Evolutionary conservation across 2,113 vertebrate species (phyloP).

Genomic region (Loxodonta africana): DNA sequence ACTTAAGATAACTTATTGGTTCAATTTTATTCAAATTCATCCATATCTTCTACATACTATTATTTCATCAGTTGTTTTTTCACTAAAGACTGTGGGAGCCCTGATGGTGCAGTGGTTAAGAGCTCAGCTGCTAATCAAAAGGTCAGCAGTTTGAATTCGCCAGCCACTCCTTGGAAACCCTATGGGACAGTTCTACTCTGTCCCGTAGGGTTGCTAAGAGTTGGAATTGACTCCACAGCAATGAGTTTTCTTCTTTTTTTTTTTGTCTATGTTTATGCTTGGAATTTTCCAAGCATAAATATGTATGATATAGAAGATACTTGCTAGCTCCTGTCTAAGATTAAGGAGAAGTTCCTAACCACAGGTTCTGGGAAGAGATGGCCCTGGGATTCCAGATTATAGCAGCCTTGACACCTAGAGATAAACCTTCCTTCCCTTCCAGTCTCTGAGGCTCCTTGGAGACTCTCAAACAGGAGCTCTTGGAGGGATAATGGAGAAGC

Average conservation of each 20-base stretch:
- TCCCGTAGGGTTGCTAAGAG: too few relatives aligned
- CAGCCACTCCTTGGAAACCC: too few relatives aligned
- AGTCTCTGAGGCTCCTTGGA: neutral
- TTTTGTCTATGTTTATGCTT: too few relatives aligned
- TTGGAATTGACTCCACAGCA: too few relatives aligned
- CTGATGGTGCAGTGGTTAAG: too few relatives aligned
- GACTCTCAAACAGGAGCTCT: neutral
- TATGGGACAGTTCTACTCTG: too few relatives aligned
- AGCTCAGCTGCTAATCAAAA: too few relatives aligned
- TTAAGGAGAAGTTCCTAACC: neutral
- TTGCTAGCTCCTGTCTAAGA: neutral
- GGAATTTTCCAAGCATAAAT: neutral
- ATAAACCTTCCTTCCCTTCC: neutral
- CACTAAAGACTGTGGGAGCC: neutral
- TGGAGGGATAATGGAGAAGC: neutral
- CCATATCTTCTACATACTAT: neutral
- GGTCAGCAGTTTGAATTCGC: too few relatives aligned
- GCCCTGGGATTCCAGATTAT: neutral
- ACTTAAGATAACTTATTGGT: neutral
- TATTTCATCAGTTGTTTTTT: neutral
- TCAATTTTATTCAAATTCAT: constrained; percentile 23
- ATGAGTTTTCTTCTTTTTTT: too few relatives aligned
- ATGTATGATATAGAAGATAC: neutral
- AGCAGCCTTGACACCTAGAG: neutral
- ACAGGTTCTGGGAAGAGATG: neutral